Percentiles rank a stretch among this genome's conserved stretches.
phyloP scores from a whole-genome alignment of 2,113 vertebrate genomes.

The Protomyctophum bolini region DNA sequence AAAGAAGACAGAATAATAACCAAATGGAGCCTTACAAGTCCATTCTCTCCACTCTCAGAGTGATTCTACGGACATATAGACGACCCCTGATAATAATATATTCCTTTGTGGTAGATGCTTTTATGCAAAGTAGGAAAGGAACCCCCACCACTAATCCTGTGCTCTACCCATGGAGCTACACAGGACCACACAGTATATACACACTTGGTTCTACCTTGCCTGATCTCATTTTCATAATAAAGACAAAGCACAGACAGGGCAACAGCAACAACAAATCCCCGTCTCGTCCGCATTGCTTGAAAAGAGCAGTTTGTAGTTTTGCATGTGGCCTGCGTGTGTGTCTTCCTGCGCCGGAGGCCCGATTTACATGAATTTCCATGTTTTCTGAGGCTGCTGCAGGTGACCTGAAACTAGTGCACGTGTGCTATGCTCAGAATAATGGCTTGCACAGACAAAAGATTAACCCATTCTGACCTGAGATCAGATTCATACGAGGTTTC shows the following conservation, averaged over 20 bases:
- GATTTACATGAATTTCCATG: constrained; percentile 76
- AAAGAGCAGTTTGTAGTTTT: constrained; percentile 59
- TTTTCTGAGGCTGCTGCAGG: constrained; percentile 34
- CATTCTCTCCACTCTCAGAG: no score
- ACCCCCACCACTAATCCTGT: not conserved
- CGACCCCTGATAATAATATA: not conserved
- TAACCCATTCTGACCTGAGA: no score
- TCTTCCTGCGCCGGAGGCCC: constrained; percentile 48
- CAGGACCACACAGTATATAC: not conserved
- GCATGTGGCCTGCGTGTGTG: constrained; percentile 54
- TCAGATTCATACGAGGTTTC: no score
- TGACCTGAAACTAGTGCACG: constrained; percentile 24
- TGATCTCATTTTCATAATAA: constrained; percentile 15
- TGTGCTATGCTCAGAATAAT: no score
- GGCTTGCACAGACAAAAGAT: no score
- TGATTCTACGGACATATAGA: no score
- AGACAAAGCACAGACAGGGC: constrained; percentile 4
- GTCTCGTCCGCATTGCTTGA: not conserved
- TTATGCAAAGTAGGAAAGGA: not conserved
- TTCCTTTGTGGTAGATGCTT: not conserved
- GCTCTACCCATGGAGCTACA: not conserved
- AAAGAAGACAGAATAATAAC: no score
- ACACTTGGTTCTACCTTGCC: not conserved
- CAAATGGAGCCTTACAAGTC: no score
- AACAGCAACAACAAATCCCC: constrained; percentile 6